Conservation (phyloP, 2,797 vertebrate species). For the Gastrophryne carolinensis region DNA sequence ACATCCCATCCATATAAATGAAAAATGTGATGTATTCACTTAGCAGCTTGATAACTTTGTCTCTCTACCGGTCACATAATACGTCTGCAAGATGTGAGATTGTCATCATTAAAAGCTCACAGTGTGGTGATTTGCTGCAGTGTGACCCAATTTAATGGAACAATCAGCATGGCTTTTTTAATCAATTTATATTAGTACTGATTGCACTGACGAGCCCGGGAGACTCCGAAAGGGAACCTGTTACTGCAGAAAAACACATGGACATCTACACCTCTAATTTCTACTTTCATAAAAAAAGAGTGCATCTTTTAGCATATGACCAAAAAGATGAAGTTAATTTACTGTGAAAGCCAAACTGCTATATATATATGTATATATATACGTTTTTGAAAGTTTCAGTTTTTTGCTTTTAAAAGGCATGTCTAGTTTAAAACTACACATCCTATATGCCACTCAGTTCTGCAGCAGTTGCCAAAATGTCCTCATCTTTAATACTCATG, state of each 20-base stretch:
- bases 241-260: not conserved
- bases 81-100: not conserved
- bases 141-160: constrained; percentile 9
- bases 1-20: not conserved
- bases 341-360: too few species aligned
- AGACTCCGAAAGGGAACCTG: constrained; percentile 8
- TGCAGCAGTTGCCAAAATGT: too few species aligned
- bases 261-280: not conserved
- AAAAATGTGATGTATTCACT: constrained; percentile 8
- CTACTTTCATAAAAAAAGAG: not conserved
- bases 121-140: constrained; percentile 15
- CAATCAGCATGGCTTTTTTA: constrained; percentile 25
- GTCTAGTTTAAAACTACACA: too few species aligned
- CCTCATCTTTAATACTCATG: too few species aligned
- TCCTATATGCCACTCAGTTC: too few species aligned
- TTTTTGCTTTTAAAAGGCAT: too few species aligned
- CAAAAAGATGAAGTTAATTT: not conserved
- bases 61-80: constrained; percentile 8
- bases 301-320: not conserved
- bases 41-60: not conserved
- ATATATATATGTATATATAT: too few species aligned
- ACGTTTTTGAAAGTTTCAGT: too few species aligned
- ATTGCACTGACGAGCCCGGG: not conserved
- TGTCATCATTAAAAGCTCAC: constrained; percentile 14
- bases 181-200: constrained; percentile 27